Conservation (phyloP, 2,797 vertebrate genomes). For the Smutsia temminckii region DNA sequence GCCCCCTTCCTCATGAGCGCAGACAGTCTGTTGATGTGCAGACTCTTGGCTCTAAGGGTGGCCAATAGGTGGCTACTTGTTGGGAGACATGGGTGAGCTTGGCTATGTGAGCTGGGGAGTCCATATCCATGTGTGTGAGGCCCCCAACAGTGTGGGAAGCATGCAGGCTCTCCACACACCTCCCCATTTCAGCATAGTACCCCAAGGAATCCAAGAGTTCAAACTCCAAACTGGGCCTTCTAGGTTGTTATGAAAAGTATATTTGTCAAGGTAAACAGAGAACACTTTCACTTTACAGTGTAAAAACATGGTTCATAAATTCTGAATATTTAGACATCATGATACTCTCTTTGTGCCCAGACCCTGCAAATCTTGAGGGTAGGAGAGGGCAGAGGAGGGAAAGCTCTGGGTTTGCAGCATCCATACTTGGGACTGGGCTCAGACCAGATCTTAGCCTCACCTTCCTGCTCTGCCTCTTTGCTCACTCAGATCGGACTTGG, state of each 20-base stretch:
- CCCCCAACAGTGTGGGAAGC: not conserved
- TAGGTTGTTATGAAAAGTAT: not conserved
- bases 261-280: not conserved
- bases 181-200: not conserved
- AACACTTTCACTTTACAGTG: not conserved
- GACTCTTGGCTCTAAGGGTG: not conserved
- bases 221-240: not conserved
- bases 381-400: not conserved
- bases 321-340: not conserved
- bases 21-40: not conserved
- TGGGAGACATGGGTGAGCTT: too few relatives aligned
- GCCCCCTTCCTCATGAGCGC: not conserved
- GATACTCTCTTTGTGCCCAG: not conserved
- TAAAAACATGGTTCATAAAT: not conserved
- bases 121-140: accelerated
- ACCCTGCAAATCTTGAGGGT: not conserved
- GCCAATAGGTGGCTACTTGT: not conserved
- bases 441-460: not conserved
- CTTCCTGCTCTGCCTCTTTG: not conserved
- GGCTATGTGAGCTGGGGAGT: not conserved
- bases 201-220: not conserved
- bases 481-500: constrained; percentile 80
- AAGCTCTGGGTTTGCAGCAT: accelerated
- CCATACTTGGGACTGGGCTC: accelerated
- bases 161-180: not conserved